phyloP scores from a whole-genome alignment of 2,888 invertebrate genomes.

The Hylaea fasciaria region DNA sequence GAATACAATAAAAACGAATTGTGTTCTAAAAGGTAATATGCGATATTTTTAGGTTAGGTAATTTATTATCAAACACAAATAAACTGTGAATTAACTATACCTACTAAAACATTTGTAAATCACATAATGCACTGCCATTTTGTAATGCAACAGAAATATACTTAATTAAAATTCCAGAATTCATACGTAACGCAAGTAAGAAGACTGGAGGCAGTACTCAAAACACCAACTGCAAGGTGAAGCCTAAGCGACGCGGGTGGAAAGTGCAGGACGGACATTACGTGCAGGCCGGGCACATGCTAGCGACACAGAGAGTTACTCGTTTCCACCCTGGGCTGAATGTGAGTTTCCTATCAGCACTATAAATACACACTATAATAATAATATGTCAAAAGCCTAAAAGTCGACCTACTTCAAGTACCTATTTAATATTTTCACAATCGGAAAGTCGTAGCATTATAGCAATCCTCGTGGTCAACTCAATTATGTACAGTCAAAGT shows the following conservation, averaged over 20 bases:
- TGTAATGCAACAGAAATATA: not conserved
- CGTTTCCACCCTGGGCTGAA: slow-evolving; percentile 93
- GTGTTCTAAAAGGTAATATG: slow-evolving; percentile 51
- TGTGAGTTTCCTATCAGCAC: slow-evolving; percentile 76
- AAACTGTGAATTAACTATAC: not conserved
- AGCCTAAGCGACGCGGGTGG: slow-evolving; percentile 92
- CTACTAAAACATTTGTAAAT: not conserved
- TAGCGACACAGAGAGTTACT: slow-evolving; percentile 88
- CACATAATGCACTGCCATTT: not conserved
- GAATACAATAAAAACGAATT: slow-evolving; percentile 41
- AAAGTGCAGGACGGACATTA: slow-evolving; percentile 89
- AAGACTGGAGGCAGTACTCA: slow-evolving; percentile 90
- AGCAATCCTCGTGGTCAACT: no score
- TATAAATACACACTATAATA: no score
- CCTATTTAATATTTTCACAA: no score
- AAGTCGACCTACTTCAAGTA: no score
- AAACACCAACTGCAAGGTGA: slow-evolving; percentile 87
- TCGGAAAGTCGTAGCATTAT: no score
- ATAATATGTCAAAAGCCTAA: no score
- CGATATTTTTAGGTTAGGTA: slow-evolving; percentile 18
- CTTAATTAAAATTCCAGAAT: slow-evolving; percentile 56
- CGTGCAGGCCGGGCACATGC: slow-evolving; percentile 87
- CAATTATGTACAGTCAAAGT: no score
- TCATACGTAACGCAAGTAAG: slow-evolving; percentile 88
- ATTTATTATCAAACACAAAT: not conserved